Conservation (phyloP, 2,888 invertebrate genomes). For the Asteroscopus sphinx region DNA sequence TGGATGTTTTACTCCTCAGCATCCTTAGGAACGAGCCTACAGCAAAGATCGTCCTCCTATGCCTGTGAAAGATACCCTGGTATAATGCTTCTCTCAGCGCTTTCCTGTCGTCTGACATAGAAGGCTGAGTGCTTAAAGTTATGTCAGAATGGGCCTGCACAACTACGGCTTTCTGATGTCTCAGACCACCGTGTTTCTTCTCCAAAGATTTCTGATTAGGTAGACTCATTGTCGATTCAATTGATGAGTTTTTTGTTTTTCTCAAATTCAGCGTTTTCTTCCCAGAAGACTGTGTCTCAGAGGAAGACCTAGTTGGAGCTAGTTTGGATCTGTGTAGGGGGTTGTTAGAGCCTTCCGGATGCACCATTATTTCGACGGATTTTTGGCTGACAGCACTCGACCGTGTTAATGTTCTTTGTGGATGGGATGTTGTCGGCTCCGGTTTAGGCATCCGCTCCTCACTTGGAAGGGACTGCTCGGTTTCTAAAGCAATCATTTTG, state of each 20-base stretch:
- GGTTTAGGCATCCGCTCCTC: conserved; percentile 78
- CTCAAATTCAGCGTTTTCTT: conserved; percentile 84
- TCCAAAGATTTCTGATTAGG: conserved; percentile 88
- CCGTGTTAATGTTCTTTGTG: conserved; percentile 87
- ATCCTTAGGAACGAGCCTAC: conserved; percentile 93
- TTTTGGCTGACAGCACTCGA: conserved; percentile 91
- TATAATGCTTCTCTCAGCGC: conserved; percentile 93
- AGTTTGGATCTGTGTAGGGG: conserved; percentile 85
- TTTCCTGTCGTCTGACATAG: conserved; percentile 91
- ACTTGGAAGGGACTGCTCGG: conserved; percentile 79
- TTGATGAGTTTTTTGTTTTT: conserved; percentile 87
- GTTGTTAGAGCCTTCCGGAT: conserved; percentile 83
- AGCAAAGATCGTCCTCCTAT: conserved; percentile 93
- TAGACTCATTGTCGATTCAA: conserved; percentile 88
- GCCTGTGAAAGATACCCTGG: conserved; percentile 94
- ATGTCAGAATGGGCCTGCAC: conserved; percentile 89
- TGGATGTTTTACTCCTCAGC: conserved; percentile 93
- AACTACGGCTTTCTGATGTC: conserved; percentile 91
- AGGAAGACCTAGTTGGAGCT: conserved; percentile 84
- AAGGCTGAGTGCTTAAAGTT: conserved; percentile 85
- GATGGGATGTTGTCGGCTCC: conserved; percentile 81
- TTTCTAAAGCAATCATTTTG: conserved; percentile 85
- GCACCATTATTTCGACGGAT: conserved; percentile 89
- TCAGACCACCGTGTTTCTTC: conserved; percentile 88
- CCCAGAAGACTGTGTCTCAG: conserved; percentile 84